Conservation (phyloP, 2,113 vertebrate genomes). For the Bucco capensis region DNA sequence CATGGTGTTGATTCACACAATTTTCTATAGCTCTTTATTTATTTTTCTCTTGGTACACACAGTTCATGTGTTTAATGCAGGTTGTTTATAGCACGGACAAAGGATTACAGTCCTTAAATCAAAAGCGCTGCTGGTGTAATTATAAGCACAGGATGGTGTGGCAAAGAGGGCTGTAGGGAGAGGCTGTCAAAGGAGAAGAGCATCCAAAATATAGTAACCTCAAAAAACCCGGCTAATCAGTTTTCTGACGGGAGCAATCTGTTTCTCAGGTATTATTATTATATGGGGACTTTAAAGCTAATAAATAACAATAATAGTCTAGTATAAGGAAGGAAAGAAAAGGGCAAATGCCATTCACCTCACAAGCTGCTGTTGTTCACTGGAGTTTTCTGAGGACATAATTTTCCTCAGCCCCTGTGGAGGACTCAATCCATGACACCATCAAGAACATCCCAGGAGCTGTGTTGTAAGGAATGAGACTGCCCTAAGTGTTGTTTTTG, state of each 20-base stretch:
- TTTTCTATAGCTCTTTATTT: slow-evolving; percentile 58
- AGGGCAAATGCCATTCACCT: slow-evolving; percentile 60
- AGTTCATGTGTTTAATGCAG: slow-evolving; percentile 55
- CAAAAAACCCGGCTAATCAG: slow-evolving; percentile 67
- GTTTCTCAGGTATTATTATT: slow-evolving; percentile 58
- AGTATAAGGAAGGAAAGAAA: slow-evolving; percentile 14
- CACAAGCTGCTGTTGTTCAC: not conserved
- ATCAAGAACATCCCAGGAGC: not conserved
- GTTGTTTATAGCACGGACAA: slow-evolving; percentile 69
- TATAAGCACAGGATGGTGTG: slow-evolving; percentile 48
- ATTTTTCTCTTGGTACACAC: slow-evolving; percentile 53
- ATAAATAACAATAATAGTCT: slow-evolving; percentile 64
- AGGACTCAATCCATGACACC: not conserved
- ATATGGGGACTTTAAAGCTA: slow-evolving; percentile 58
- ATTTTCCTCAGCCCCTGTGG: not conserved
- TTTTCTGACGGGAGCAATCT: slow-evolving; percentile 58
- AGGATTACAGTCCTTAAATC: slow-evolving; percentile 71
- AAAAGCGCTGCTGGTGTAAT: slow-evolving; percentile 60
- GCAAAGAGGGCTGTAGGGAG: slow-evolving; percentile 63
- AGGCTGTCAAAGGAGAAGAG: slow-evolving; percentile 59
- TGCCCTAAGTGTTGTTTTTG: not conserved
- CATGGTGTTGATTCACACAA: not conserved
- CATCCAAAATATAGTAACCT: slow-evolving; percentile 71
- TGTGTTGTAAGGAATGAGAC: not conserved
- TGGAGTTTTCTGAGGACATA: not conserved